phyloP scores from a whole-genome alignment of 2,113 vertebrate species.

The Anser cygnoides region DNA sequence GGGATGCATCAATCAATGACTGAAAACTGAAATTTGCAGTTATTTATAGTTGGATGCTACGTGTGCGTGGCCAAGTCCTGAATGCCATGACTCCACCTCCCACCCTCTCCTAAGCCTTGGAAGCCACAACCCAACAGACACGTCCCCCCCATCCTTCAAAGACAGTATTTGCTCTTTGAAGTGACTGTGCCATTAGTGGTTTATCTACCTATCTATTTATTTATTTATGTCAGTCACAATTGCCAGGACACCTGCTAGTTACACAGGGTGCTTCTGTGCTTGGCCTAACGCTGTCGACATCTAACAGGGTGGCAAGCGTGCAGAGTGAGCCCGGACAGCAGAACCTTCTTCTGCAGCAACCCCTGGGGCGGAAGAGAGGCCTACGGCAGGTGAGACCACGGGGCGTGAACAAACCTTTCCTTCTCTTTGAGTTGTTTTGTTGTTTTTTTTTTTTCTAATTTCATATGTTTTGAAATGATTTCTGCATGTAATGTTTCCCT shows the following conservation, averaged over 20 bases:
- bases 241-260: slow-evolving; percentile 17
- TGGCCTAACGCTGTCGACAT: slow-evolving; percentile 66
- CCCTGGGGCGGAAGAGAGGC: slow-evolving; percentile 92
- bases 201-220: not conserved
- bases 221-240: slow-evolving; percentile 14
- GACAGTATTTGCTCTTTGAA: slow-evolving; percentile 78
- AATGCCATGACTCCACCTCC: slow-evolving; percentile 65
- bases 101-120: slow-evolving; percentile 53
- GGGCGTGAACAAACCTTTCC: not conserved
- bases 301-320: slow-evolving; percentile 94
- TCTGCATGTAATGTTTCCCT: not conserved
- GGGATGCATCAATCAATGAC: slow-evolving; percentile 66
- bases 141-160: slow-evolving; percentile 77
- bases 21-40: slow-evolving; percentile 77
- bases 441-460: not conserved
- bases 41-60: slow-evolving; percentile 67
- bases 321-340: slow-evolving; percentile 98
- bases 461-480: not conserved
- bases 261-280: not conserved
- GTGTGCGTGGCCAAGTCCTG: slow-evolving; percentile 60
- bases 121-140: slow-evolving; percentile 59
- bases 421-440: not conserved
- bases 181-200: slow-evolving; percentile 72
- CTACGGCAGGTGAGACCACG: slow-evolving; percentile 86
- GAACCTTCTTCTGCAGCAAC: slow-evolving; percentile 93